Evolutionary conservation across 2,888 invertebrate genomes (phyloP).

Genomic region (Leptinotarsa juncta): DNA sequence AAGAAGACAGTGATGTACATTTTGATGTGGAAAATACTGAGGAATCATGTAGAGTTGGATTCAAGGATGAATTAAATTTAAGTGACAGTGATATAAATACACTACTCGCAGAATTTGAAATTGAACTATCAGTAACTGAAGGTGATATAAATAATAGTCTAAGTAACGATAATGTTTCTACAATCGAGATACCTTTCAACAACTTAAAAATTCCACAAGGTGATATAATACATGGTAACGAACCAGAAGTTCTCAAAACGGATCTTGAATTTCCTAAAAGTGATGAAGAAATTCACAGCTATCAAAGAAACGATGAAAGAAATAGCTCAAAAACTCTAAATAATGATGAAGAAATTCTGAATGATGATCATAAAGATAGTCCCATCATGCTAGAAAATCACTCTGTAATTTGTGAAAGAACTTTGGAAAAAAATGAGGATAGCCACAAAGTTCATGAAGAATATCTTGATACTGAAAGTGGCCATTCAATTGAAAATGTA

Average conservation of each 20-base stretch:
- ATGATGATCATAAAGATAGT: background rate
- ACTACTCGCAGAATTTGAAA: constrained; percentile 40
- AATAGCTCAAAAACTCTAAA: too few relatives aligned
- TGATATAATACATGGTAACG: background rate
- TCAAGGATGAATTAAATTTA: constrained; percentile 58
- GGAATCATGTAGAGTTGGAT: constrained; percentile 49
- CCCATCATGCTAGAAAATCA: background rate
- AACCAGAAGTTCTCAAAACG: background rate
- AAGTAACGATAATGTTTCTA: background rate
- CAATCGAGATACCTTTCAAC: background rate
- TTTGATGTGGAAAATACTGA: background rate
- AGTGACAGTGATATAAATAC: constrained; percentile 49
- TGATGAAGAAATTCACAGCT: background rate
- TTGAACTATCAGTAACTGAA: constrained; percentile 47
- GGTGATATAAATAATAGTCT: constrained; percentile 56
- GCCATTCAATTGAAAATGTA: background rate
- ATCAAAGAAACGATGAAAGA: too few relatives aligned
- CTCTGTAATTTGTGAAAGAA: background rate
- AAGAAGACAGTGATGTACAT: background rate
- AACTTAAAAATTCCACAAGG: background rate
- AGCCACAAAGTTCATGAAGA: background rate
- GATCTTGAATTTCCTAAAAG: background rate
- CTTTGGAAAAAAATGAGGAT: background rate
- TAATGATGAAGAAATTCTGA: background rate
- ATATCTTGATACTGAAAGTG: background rate